Percentiles rank a stretch among this genome's conserved stretches.
Conservation (phyloP, 1,140 invertebrate genomes). For the Limonius californicus region DNA sequence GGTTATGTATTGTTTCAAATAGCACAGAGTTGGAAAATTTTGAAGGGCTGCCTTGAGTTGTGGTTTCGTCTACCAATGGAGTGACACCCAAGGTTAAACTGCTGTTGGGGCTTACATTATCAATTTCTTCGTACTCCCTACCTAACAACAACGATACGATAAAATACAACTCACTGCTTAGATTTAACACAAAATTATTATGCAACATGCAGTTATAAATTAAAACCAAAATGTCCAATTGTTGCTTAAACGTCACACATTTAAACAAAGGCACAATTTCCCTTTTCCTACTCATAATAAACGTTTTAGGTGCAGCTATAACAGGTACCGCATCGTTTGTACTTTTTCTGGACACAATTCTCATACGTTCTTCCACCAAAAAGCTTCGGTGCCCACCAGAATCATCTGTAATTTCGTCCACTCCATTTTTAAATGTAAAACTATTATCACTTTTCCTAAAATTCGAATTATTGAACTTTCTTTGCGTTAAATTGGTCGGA, state of each 20-base stretch:
- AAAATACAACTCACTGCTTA: conserved; percentile 59
- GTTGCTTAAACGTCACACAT: conserved; percentile 45
- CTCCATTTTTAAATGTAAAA: conserved; percentile 36
- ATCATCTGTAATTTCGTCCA: background rate
- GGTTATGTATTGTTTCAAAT: conserved; percentile 50
- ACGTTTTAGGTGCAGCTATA: background rate
- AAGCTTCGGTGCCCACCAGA: conserved; percentile 23
- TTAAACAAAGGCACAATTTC: conserved; percentile 40
- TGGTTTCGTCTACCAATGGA: too few relatives aligned
- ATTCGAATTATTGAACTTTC: conserved; percentile 12
- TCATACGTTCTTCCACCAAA: conserved; percentile 27
- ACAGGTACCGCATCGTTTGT: background rate
- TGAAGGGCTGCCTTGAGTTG: too few relatives aligned
- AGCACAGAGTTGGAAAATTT: too few relatives aligned
- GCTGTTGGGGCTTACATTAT: conserved; percentile 31
- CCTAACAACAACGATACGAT: conserved; percentile 51
- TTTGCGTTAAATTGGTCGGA: conserved; percentile 36
- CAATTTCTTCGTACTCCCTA: conserved; percentile 12
- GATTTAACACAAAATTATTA: conserved; percentile 53
- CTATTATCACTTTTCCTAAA: conserved; percentile 27
- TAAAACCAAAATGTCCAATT: conserved; percentile 47
- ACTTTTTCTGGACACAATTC: background rate
- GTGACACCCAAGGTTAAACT: too few relatives aligned
- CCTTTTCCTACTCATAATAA: background rate
- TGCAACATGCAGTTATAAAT: conserved; percentile 50